Evolutionary conservation across 2,888 invertebrate species (phyloP).

Genomic region (Unio delphinus): DNA sequence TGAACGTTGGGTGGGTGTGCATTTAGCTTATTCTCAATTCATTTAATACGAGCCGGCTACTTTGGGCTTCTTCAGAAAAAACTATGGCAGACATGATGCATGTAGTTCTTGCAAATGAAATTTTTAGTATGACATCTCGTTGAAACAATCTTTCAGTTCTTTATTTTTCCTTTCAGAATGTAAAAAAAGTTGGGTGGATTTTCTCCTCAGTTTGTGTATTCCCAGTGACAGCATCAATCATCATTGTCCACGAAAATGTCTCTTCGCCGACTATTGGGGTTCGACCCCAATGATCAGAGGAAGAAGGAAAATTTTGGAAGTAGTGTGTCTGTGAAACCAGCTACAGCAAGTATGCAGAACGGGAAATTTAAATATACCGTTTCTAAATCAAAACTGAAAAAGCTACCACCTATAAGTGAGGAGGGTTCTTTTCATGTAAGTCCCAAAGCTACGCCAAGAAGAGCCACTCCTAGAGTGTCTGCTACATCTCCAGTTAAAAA

Average conservation of each 20-base stretch:
- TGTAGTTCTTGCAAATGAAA: too few relatives aligned
- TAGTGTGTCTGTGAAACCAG: conserved; percentile 4
- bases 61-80: too few relatives aligned
- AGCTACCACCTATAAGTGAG: conserved; percentile 48
- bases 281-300: conserved; percentile 21
- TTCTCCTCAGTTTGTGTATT: too few relatives aligned
- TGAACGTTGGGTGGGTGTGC: too few relatives aligned
- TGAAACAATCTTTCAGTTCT: too few relatives aligned
- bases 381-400: conserved; percentile 32
- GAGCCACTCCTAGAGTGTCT: not conserved
- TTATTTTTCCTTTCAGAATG: too few relatives aligned
- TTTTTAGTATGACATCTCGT: too few relatives aligned
- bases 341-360: conserved; percentile 17
- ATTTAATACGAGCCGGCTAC: too few relatives aligned
- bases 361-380: conserved; percentile 30
- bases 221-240: not conserved
- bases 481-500: conserved; percentile 11
- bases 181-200: too few relatives aligned
- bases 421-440: conserved; percentile 30
- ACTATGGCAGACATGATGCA: too few relatives aligned
- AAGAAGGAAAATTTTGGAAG: conserved; percentile 13
- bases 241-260: conserved; percentile 7
- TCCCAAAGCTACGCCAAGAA: conserved; percentile 6
- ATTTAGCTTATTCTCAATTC: too few relatives aligned
- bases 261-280: conserved; percentile 27